A percentile compares a stretch with the other conserved stretches of the same genome.
Evolutionary conservation across 2,113 vertebrate genomes (phyloP).

Genomic region (Chascanopsetta lugubris): DNA sequence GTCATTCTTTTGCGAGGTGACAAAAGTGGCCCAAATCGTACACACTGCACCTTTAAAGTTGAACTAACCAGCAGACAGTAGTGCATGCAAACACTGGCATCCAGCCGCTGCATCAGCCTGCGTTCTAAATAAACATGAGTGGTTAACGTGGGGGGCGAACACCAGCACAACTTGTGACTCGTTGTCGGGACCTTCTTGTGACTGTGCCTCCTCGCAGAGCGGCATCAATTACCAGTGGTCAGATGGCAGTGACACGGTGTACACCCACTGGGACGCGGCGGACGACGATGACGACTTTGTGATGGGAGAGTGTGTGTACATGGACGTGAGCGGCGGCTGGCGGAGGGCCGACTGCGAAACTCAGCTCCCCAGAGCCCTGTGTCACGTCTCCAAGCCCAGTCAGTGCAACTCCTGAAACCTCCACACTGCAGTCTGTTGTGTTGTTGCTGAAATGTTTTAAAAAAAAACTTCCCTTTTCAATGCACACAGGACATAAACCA

Average conservation of each 20-base stretch:
- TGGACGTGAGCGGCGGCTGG: slow-evolving; percentile 88
- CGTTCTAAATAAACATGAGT: not conserved
- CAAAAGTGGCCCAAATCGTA: not conserved
- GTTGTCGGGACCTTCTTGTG: not conserved
- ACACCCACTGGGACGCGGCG: slow-evolving; percentile 85
- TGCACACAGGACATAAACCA: slow-evolving; percentile 78
- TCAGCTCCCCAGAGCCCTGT: slow-evolving; percentile 86
- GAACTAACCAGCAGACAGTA: not conserved
- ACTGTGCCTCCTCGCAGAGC: slow-evolving; percentile 73
- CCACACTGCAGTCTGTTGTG: not conserved
- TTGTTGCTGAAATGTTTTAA: slow-evolving; percentile 2
- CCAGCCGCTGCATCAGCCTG: not conserved
- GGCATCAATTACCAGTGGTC: slow-evolving; percentile 89
- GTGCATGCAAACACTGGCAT: not conserved
- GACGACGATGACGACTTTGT: slow-evolving; percentile 79
- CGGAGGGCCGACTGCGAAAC: slow-evolving; percentile 83
- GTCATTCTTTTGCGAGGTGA: no score
- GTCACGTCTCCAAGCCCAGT: slow-evolving; percentile 80
- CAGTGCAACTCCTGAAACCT: slow-evolving; percentile 38
- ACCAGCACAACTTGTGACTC: not conserved
- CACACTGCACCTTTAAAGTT: not conserved
- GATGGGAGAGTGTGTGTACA: slow-evolving; percentile 87
- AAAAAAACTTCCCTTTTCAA: slow-evolving; percentile 15
- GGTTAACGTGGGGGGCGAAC: not conserved
- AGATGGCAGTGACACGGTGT: slow-evolving; percentile 86